Base-by-base conservation (phyloP, 2,888 invertebrate genomes). In the Eutolmus rufibarbis region DNA sequence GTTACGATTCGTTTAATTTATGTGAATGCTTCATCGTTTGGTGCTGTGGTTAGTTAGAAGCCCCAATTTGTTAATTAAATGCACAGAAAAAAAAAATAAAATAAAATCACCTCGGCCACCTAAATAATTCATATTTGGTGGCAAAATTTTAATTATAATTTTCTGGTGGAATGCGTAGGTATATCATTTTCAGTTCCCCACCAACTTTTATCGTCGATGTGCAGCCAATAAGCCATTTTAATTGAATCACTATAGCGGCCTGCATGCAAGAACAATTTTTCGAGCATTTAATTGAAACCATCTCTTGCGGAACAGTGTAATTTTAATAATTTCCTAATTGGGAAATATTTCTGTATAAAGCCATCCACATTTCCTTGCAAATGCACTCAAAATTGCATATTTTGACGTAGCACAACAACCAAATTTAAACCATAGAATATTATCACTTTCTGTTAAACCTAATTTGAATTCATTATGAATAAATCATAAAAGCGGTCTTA, bases 31-130 rank as follows among this genome's bases (percentile, higher is more conserved):
- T 66, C 66, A 66, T 66, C 23, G 51, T 28, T 79, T 76, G 23
- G n/a, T 79, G 28, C 16, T 51, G 51, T 51, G 51, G 79, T 51
- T 79, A 79, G 79, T 79, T 79, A 79, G 31, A 79, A 31, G n/a
- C 79, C 31, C 79, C 31, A 79, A 51, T 79, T 79, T 19, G 51
- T 51, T 28, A 16, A 79, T 79, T 79, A 14, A 79, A 51, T 46
- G 14, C 77, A 56, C 0, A n/a, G 14, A 16, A 14, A 46, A 14
- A 4, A 46, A 46, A 56, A n/a, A 8, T n/a, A 56, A 1, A 1
- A n/a, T 5, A 8, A 9, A 66, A 12, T 23, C 23, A 66, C 12
- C 66, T 66, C 12, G 2, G 66, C 66, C 51, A 51, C 19, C 7
- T 66, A 14, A 19, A 66, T 66, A 66, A 66, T 66, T 66, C 66